Conservation (phyloP, 2,797 vertebrate genomes). For the Microctenopoma stevenorrisi region DNA sequence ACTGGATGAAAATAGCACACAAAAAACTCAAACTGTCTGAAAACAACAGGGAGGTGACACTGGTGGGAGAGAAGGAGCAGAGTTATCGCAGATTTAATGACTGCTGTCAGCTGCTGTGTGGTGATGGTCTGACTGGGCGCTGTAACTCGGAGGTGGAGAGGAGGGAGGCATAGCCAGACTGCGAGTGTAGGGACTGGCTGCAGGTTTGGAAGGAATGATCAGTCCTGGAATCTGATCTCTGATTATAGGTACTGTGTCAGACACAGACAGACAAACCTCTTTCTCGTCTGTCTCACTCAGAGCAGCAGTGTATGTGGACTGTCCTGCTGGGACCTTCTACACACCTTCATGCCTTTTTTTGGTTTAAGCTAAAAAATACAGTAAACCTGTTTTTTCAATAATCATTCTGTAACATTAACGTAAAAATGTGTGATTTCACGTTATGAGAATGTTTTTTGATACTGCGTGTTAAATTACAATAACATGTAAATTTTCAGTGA, state of each 20-base stretch:
- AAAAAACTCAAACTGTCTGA: background rate
- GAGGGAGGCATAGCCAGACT: background rate
- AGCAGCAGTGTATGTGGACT: background rate
- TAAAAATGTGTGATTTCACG: no score
- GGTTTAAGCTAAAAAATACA: no score
- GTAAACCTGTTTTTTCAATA: no score
- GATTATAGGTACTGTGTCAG: background rate
- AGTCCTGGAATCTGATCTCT: conserved; percentile 31
- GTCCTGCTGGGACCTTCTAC: no score
- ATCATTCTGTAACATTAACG: no score
- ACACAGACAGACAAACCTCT: background rate
- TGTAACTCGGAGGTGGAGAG: background rate
- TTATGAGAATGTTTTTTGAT: no score
- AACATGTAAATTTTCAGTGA: no score
- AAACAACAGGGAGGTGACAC: conserved; percentile 1
- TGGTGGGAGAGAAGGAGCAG: background rate
- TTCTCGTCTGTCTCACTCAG: background rate
- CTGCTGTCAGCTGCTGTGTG: conserved; percentile 25
- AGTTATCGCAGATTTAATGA: conserved; percentile 9
- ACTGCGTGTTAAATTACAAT: no score
- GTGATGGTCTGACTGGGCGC: conserved; percentile 4
- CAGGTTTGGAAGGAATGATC: conserved; percentile 8
- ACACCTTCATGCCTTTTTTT: no score
- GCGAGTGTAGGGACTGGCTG: background rate
- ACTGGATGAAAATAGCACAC: conserved; percentile 3